These are phyloP conservation scores for Nymphalis c-album DNA, from an alignment of 2,888 invertebrate genomes.

Conservation along the genomic window DNA sequence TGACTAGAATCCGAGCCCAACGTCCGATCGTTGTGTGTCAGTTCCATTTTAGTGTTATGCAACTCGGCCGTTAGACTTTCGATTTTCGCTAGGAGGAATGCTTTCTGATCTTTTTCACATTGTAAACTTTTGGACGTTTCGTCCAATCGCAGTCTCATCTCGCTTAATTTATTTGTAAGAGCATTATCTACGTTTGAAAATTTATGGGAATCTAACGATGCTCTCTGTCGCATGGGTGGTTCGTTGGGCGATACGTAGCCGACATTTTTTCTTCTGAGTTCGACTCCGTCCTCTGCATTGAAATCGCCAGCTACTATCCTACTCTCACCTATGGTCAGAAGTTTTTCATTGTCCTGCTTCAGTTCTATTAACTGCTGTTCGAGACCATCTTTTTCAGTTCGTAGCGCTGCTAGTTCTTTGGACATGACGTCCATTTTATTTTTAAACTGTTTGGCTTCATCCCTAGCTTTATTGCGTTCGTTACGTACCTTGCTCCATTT, in stretches of 20 bases:
- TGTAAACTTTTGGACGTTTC: slow-evolving; percentile 69
- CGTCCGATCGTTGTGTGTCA: slow-evolving; percentile 67
- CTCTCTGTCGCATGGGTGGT: slow-evolving; percentile 61
- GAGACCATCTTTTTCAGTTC: slow-evolving; percentile 89
- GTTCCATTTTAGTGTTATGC: slow-evolving; percentile 67
- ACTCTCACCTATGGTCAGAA: slow-evolving; percentile 79
- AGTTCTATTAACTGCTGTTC: slow-evolving; percentile 88
- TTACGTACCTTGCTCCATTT: slow-evolving; percentile 97
- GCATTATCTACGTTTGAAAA: slow-evolving; percentile 73
- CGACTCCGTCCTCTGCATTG: slow-evolving; percentile 67
- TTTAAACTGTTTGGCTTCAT: slow-evolving; percentile 92
- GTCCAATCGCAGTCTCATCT: slow-evolving; percentile 64
- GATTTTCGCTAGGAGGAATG: slow-evolving; percentile 66
- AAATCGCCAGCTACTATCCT: slow-evolving; percentile 68
- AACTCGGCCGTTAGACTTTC: slow-evolving; percentile 67
- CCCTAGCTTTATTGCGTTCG: slow-evolving; percentile 95
- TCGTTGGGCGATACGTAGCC: slow-evolving; percentile 64
- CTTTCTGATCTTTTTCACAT: slow-evolving; percentile 71
- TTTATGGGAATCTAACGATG: slow-evolving; percentile 73
- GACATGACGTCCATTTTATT: slow-evolving; percentile 88
- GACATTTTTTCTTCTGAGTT: slow-evolving; percentile 64
- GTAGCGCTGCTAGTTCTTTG: slow-evolving; percentile 88
- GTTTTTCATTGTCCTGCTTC: slow-evolving; percentile 90
- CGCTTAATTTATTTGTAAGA: slow-evolving; percentile 68
- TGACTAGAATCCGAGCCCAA: slow-evolving; percentile 75